Conservation (phyloP, 92 coral and sea anemone species). For the Epizoanthus ramosus region DNA sequence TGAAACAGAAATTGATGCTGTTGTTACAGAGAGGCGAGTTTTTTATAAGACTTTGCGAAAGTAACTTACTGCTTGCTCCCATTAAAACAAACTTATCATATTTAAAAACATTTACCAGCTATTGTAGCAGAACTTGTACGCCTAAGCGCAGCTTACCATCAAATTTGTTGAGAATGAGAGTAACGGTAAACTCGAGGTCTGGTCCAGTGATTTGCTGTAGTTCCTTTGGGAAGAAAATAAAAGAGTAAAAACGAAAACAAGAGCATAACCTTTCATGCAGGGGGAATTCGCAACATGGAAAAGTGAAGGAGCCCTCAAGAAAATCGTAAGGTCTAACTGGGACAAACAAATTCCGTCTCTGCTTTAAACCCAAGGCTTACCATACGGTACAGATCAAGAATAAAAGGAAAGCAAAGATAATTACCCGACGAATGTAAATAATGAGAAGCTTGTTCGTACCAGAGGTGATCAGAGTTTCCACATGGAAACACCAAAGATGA, state of each 20-base stretch:
- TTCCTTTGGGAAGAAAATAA: slow-evolving; percentile 50
- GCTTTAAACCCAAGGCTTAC: too few relatives aligned
- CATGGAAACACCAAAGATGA: too few relatives aligned
- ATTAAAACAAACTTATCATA: neutral
- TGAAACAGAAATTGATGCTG: neutral
- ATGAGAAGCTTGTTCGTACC: too few relatives aligned
- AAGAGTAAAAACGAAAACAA: neutral
- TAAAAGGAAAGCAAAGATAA: too few relatives aligned
- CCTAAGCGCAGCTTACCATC: slow-evolving; percentile 50
- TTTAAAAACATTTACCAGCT: neutral
- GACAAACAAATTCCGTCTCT: too few relatives aligned
- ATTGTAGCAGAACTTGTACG: neutral
- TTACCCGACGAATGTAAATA: too few relatives aligned
- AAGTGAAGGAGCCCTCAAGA: neutral
- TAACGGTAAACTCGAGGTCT: slow-evolving; percentile 71
- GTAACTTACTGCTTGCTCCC: neutral
- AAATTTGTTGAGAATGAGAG: slow-evolving; percentile 62
- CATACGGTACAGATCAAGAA: too few relatives aligned
- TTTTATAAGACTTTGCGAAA: neutral
- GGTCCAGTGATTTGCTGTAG: slow-evolving; percentile 62
- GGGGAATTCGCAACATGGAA: too few relatives aligned
- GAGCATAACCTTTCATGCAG: too few relatives aligned
- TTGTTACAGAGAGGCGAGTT: too few relatives aligned
- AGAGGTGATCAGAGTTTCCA: too few relatives aligned
- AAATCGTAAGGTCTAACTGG: too few relatives aligned